Evolutionary conservation across 2,888 invertebrate species (phyloP).

Genomic region (Cataglyphis livida): DNA sequence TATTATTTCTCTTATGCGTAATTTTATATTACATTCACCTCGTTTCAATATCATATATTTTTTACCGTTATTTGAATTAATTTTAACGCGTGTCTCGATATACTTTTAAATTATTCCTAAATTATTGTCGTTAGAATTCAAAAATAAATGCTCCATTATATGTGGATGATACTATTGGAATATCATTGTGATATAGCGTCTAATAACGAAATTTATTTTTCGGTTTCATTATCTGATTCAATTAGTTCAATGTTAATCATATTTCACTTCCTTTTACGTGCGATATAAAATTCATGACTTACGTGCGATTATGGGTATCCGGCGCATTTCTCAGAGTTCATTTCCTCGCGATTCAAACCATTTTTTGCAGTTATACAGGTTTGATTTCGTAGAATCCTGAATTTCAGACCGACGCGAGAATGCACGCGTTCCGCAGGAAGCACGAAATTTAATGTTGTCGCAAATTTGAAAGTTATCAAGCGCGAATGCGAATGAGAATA

Average conservation of each 20-base stretch:
- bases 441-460: conserved; percentile 50
- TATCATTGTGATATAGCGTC: background rate
- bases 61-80: background rate
- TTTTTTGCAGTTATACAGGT: background rate
- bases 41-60: background rate
- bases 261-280: background rate
- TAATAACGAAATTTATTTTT: background rate
- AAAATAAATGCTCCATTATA: too few species aligned
- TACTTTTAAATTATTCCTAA: background rate
- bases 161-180: too few species aligned
- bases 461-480: conserved; percentile 45
- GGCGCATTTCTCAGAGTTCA: background rate
- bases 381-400: conserved; percentile 12
- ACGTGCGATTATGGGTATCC: background rate
- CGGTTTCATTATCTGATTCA: background rate
- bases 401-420: background rate
- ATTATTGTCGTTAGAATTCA: background rate
- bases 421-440: conserved; percentile 18
- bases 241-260: background rate
- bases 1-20: background rate
- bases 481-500: conserved; percentile 43
- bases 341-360: background rate
- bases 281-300: background rate
- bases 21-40: background rate
- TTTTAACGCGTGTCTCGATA: background rate